Evolutionary conservation across 2,113 vertebrate genomes (phyloP).

Genomic region (Lasiurus cinereus): DNA sequence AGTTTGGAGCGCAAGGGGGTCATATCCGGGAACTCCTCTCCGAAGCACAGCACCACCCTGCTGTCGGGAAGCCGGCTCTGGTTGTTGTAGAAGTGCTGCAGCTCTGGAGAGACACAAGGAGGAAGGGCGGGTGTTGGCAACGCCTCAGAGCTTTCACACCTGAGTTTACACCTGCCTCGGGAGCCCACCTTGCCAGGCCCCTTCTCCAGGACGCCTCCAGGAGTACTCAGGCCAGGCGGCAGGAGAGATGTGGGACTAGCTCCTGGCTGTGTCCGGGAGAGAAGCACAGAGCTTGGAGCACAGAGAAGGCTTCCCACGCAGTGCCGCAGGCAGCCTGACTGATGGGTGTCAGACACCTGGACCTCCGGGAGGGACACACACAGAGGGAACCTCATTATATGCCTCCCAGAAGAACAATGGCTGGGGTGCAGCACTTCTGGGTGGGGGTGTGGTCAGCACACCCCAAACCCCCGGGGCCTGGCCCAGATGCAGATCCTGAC

Average conservation of each 20-base stretch:
- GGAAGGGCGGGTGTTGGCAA: accelerated
- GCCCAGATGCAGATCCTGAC: neutral
- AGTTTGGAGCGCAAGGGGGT: conserved; percentile 92
- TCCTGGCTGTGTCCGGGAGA: accelerated
- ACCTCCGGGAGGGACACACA: neutral
- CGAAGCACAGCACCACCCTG: conserved; percentile 94
- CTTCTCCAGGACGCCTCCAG: neutral
- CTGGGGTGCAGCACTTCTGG: accelerated
- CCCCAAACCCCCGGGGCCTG: accelerated
- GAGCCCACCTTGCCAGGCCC: neutral
- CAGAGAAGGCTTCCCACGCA: accelerated
- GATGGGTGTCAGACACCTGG: neutral
- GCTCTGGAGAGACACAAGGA: conserved; percentile 84
- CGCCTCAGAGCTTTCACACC: accelerated
- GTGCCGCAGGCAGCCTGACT: no score
- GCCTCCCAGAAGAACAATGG: accelerated
- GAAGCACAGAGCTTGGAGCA: no score
- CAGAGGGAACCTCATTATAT: accelerated
- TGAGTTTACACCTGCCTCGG: accelerated
- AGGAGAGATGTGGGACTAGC: neutral
- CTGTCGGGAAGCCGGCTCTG: conserved; percentile 93
- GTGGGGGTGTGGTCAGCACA: accelerated
- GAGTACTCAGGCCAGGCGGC: neutral
- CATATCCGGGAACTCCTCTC: conserved; percentile 94
- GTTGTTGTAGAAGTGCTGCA: conserved; percentile 93